phyloP scores from a whole-genome alignment of 2,888 invertebrate genomes.

The Cephus runcator region DNA sequence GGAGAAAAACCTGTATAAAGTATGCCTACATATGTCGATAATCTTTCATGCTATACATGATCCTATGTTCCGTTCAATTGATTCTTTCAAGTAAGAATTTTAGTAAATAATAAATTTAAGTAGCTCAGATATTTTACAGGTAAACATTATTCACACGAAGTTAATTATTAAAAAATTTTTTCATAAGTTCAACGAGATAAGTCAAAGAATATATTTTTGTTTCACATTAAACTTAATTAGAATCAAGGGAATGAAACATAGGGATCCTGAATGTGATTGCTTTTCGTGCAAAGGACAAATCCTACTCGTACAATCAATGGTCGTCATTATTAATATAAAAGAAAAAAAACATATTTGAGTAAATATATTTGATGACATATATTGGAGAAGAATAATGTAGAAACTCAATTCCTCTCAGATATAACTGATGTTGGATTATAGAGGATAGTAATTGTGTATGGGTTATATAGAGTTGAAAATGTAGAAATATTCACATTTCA shows the following conservation, averaged over 20 bases:
- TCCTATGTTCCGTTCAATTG: no score
- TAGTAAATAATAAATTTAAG: no score
- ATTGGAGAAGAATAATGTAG: neutral
- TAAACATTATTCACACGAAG: no score
- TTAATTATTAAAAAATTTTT: no score
- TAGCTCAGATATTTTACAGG: no score
- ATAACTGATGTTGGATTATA: constrained; percentile 28
- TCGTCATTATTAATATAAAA: constrained; percentile 37
- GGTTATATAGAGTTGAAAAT: constrained; percentile 17
- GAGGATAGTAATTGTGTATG: neutral
- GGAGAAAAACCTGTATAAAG: no score
- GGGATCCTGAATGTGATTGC: constrained; percentile 47
- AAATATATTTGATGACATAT: neutral
- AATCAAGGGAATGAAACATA: constrained; percentile 10
- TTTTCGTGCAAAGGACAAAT: constrained; percentile 47
- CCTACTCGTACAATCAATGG: constrained; percentile 55
- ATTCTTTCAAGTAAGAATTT: no score
- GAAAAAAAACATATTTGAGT: neutral
- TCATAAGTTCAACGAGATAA: neutral
- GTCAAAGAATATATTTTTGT: neutral
- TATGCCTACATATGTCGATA: no score
- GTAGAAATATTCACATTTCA: constrained; percentile 31
- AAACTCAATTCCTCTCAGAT: constrained; percentile 29
- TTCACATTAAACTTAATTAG: neutral
- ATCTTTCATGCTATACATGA: no score